Evolutionary conservation across 2,113 vertebrate species (phyloP).

Genomic region (Poeciliopsis retropinna): DNA sequence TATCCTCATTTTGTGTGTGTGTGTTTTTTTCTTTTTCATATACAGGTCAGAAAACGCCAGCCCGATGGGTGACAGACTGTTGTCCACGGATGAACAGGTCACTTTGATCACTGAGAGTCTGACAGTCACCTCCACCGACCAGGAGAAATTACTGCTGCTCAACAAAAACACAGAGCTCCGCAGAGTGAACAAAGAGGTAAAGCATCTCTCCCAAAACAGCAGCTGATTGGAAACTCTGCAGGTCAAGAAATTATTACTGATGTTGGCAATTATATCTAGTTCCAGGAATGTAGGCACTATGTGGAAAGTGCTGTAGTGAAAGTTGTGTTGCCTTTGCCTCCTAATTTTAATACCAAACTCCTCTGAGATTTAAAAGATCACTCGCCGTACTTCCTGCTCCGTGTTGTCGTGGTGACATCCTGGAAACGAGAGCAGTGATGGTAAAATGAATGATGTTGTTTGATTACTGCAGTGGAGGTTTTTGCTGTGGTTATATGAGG

Average conservation of each 20-base stretch:
- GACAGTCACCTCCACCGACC: constrained; percentile 80
- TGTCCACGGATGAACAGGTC: constrained; percentile 75
- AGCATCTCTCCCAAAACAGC: constrained; percentile 1
- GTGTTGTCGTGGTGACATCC: background rate
- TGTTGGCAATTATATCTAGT: constrained; percentile 43
- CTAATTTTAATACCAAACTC: constrained; percentile 27
- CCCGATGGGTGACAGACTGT: constrained; percentile 46
- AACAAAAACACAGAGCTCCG: constrained; percentile 82
- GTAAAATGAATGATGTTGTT: constrained; percentile 1
- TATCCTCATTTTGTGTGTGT: constrained; percentile 9
- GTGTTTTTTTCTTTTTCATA: background rate
- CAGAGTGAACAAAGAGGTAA: constrained; percentile 82
- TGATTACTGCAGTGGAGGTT: constrained; percentile 7
- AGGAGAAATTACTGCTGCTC: constrained; percentile 83
- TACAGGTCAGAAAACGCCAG: constrained; percentile 54
- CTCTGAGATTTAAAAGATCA: constrained; percentile 6
- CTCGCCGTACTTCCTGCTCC: constrained; percentile 13
- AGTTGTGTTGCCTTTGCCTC: constrained; percentile 32
- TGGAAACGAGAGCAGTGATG: background rate
- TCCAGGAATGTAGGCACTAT: constrained; percentile 50
- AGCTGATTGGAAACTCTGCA: background rate
- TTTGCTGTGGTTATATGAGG: constrained; percentile 6
- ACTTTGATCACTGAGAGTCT: constrained; percentile 84
- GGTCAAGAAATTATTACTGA: constrained; percentile 38
- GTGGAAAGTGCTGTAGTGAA: constrained; percentile 55